Base-by-base conservation (phyloP, 2,113 vertebrate species). In the Herpailurus yagouaroundi region DNA sequence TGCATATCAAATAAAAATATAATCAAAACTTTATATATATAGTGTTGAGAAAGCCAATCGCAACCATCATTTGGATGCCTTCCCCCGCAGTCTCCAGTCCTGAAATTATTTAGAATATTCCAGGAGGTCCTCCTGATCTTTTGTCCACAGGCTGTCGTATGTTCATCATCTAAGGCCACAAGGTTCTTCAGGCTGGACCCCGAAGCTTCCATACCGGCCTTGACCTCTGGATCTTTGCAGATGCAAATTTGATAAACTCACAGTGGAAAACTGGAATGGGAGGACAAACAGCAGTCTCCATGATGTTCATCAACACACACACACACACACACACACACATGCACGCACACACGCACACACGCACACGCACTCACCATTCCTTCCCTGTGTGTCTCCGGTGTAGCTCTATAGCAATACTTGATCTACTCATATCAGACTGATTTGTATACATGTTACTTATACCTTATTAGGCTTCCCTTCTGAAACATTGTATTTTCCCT, bases 261-360 rank as follows among this genome's bases (percentile, higher is more conserved):
- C 52, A 85, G 23, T 73, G 63, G 48, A 60, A 52, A 89, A 79
- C 36, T 21, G 7, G 52, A 50, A 66, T 6, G 55, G 29, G 55
- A 68, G 10, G 45, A 85, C n/a, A 48, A 93, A 48, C 0, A 71
- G 16, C 33, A 77, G 29, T 55, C n/a, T 89, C 31, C 18, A 4
- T 3, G 21, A 14, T 48, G 27, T 7, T 36, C 41, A 73, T 27
- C 63, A 38, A 25, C 45, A 64, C 4, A 10, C 8, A 5, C 12
- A 31, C 33, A 29, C 0, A 2, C 8, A 29, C 15, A 4, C 3
- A 31, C 25, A 33, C 60, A 41, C n/a, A 55, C 48, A 5, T 2
- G 2, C 36, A 36, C 19, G 2, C 19, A 63, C 16, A 12, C 36
- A n/a, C 11, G 10, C 45, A 33, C 50, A 36, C 23, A 63, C 15